Percentiles rank a stretch among this genome's conserved stretches.
Evolutionary conservation across 2,888 invertebrate genomes (phyloP).

Genomic region (Alentia gelatinosa): DNA sequence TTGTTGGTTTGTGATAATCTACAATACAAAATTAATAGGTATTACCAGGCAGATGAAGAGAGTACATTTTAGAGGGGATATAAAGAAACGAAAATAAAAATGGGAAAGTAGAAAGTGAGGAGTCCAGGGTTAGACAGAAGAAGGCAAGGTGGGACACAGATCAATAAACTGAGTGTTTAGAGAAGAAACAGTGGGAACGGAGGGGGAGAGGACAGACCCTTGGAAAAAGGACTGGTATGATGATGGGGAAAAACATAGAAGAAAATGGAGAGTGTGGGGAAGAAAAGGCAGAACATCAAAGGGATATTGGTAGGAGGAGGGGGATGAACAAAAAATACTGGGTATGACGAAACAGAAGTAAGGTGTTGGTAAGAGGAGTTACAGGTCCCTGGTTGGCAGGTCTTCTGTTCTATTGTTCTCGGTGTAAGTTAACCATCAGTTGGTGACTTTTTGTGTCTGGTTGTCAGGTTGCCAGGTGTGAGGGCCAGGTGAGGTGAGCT

Average conservation of each 20-base stretch:
- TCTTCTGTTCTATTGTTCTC: not conserved
- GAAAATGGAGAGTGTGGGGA: too few relatives aligned
- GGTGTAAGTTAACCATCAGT: not conserved
- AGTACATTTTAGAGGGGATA: not conserved
- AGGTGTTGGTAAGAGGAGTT: too few relatives aligned
- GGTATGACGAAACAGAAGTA: too few relatives aligned
- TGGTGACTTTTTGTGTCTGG: not conserved
- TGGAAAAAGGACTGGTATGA: not conserved
- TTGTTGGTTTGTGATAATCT: too few relatives aligned
- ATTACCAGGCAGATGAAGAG: too few relatives aligned
- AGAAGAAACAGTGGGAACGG: not conserved
- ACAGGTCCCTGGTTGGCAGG: too few relatives aligned
- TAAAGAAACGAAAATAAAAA: not conserved
- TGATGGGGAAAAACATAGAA: too few relatives aligned
- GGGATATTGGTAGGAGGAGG: too few relatives aligned
- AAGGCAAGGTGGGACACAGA: not conserved
- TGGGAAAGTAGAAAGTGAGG: not conserved
- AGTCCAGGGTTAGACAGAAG: not conserved
- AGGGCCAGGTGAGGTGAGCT: not conserved
- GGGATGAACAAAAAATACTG: too few relatives aligned
- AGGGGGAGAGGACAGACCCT: not conserved
- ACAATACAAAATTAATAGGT: too few relatives aligned
- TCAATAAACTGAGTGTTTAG: not conserved
- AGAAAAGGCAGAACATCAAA: too few relatives aligned
- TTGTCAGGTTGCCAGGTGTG: not conserved